Evolutionary conservation across 2,113 vertebrate species (phyloP).

Genomic region (Tachysurus fulvidraco): DNA sequence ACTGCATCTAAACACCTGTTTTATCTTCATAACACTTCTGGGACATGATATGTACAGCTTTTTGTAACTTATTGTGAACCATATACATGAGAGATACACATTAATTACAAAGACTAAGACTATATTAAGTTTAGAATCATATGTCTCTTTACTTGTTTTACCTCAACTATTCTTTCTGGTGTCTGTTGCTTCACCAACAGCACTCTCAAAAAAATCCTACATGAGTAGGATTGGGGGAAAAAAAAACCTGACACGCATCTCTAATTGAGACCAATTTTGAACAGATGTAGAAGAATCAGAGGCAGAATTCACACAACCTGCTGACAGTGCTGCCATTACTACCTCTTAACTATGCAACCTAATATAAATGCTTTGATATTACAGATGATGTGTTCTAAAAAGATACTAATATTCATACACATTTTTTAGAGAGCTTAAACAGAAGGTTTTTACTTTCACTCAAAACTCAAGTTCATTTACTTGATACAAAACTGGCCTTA

Average conservation of each 20-base stretch:
- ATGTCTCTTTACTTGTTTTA: not conserved
- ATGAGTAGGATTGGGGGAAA: not conserved
- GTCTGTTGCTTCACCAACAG: not conserved
- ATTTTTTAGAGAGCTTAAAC: not conserved
- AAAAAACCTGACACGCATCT: not conserved
- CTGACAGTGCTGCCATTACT: not conserved
- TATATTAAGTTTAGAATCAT: not conserved
- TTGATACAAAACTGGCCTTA: not conserved
- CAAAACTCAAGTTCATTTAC: not conserved
- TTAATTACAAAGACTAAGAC: not conserved
- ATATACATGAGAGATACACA: not conserved
- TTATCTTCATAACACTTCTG: not conserved
- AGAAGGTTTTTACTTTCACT: not conserved
- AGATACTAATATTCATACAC: not conserved
- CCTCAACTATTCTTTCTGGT: not conserved
- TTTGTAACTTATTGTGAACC: not conserved
- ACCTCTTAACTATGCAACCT: not conserved
- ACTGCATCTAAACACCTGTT: not conserved
- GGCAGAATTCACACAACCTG: not conserved
- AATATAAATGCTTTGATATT: not conserved
- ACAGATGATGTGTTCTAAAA: not conserved
- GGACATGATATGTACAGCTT: constrained; percentile 3
- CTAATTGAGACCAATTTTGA: not conserved
- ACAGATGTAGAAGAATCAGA: not conserved
- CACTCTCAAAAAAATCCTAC: not conserved